Evolutionary conservation across 2,888 invertebrate species (phyloP).

Genomic region (Machimus rusticus): DNA sequence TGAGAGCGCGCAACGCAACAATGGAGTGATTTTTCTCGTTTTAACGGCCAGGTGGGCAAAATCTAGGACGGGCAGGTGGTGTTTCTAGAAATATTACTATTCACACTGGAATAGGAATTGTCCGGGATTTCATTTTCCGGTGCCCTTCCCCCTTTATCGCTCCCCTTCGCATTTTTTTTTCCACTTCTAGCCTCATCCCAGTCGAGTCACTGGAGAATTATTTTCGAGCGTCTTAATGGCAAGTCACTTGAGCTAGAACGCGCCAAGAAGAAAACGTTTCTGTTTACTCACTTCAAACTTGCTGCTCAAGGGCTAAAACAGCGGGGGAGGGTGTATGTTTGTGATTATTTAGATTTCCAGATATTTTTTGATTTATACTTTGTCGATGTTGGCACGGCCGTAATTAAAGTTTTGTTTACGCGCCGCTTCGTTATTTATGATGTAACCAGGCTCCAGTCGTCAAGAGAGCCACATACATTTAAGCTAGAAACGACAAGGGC

Average conservation of each 20-base stretch:
- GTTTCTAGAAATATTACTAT: conserved; percentile 1
- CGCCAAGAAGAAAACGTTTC: background rate
- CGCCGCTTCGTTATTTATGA: background rate
- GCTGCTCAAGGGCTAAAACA: background rate
- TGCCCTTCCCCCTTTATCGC: background rate
- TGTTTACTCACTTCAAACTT: background rate
- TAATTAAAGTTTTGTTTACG: background rate
- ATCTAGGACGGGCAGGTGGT: conserved; percentile 40
- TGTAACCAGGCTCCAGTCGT: background rate
- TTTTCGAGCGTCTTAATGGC: background rate
- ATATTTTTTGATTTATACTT: conserved; percentile 22
- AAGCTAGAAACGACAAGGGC: background rate
- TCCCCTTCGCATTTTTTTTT: background rate
- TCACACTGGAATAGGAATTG: background rate
- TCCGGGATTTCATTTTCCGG: background rate
- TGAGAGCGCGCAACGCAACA: background rate
- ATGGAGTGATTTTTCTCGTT: conserved; percentile 21
- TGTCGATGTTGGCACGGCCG: background rate
- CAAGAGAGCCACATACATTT: background rate
- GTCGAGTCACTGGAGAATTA: background rate
- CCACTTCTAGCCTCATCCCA: background rate
- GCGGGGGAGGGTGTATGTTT: background rate
- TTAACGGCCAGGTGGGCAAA: conserved; percentile 21
- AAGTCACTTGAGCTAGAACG: background rate
- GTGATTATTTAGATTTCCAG: conserved; percentile 14